Evolutionary conservation across 2,113 vertebrate genomes (phyloP).

Genomic region (Erythrocercus mccallii): DNA sequence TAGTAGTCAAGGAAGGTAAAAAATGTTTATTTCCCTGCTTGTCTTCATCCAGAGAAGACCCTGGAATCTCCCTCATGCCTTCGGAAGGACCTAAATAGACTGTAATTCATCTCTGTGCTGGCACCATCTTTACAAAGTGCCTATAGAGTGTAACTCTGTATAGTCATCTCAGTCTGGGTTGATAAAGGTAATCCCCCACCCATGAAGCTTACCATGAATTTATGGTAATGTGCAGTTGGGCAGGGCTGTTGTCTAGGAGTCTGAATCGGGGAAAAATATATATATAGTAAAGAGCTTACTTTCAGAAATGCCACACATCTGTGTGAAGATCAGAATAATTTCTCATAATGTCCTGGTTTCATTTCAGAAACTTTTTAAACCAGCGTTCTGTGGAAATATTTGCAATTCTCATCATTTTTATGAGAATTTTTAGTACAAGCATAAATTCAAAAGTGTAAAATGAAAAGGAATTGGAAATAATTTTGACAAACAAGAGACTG

Average conservation of each 20-base stretch:
- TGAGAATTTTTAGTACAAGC: neutral
- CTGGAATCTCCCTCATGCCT: neutral
- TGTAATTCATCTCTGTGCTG: neutral
- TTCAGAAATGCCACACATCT: neutral
- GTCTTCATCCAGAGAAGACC: neutral
- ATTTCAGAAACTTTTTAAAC: neutral
- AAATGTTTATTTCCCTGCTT: neutral
- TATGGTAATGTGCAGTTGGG: accelerated
- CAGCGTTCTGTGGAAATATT: neutral
- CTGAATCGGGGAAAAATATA: neutral
- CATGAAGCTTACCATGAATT: neutral
- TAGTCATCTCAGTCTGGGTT: neutral
- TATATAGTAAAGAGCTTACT: neutral
- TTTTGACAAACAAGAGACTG: neutral
- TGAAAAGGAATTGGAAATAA: neutral
- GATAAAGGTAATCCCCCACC: neutral
- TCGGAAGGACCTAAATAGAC: neutral
- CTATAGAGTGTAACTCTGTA: neutral
- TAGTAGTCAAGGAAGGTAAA: neutral
- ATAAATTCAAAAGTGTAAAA: neutral
- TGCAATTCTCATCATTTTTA: neutral
- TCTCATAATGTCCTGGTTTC: neutral
- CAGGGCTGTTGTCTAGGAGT: neutral
- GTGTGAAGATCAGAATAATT: neutral
- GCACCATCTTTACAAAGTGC: neutral